Evolutionary conservation across 2,797 vertebrate genomes (phyloP).

Genomic region (Clarias pachynema): DNA sequence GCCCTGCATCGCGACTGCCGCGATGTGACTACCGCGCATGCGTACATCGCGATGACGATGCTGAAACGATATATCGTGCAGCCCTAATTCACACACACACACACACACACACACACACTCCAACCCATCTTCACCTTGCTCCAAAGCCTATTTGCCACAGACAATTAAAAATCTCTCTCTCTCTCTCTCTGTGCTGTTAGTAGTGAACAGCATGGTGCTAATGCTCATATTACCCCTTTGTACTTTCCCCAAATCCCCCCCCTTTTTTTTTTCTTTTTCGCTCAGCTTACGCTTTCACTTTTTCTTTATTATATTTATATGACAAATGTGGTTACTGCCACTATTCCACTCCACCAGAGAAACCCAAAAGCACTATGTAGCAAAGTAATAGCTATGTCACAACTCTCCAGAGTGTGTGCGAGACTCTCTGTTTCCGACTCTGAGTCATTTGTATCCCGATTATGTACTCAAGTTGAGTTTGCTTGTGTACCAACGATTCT

Average conservation of each 20-base stretch:
- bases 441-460: not conserved
- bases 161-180: constrained; percentile 47
- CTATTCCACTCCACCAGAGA: not conserved
- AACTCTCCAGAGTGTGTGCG: not conserved
- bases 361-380: not conserved
- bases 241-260: not conserved
- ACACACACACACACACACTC: constrained; percentile 38
- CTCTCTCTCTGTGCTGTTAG: constrained; percentile 20
- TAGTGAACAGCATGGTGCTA: constrained; percentile 24
- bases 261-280: not conserved
- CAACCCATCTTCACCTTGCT: constrained; percentile 45
- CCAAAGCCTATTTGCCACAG: constrained; percentile 52
- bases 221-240: constrained; percentile 31
- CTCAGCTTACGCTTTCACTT: not conserved
- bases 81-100: too few relatives aligned
- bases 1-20: too few relatives aligned
- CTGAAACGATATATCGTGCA: too few relatives aligned
- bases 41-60: too few relatives aligned
- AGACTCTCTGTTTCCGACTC: not conserved
- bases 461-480: not conserved
- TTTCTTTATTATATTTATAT: constrained; percentile 20
- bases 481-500: not conserved
- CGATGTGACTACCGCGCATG: too few relatives aligned
- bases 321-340: constrained; percentile 14
- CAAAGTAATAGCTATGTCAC: not conserved